Base-by-base conservation (phyloP, 2,797 vertebrate species). In the Acipenser oxyrinchus region DNA sequence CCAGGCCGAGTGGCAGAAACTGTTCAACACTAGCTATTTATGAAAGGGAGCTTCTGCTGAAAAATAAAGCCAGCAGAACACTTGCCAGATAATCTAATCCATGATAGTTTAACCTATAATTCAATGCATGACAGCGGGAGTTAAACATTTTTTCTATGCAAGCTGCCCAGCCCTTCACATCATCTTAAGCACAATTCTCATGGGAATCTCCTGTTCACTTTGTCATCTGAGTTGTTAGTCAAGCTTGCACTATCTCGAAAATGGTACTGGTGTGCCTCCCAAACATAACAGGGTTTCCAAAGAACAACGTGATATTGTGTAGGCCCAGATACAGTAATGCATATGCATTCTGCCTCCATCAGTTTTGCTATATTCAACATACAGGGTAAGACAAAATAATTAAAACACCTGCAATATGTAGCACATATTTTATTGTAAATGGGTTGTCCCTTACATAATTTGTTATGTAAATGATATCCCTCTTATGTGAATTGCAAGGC, bases 71-170 rank as follows among this genome's bases (percentile, higher is more conserved):
- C 68, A 70, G 58, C 64, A 60, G 13, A 18, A n/a, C 67, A 71
- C 71, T 71, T 78, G 79, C 79, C 76, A 76, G 72, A 73, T 70
- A 76, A 37, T 37, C 75, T 79, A 76, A 82, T 81, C 75, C 73
- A 60, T 68, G 68, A 73, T 76, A 73, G 73, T 71, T 70, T 70
- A 58, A 66, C 69, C 49, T 71, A 50, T 68, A 67, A 77, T 69
- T 66, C 51, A 62, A 49, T 9, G 66, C 60, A 70, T 71, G 72
- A 72, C 73, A 72, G 72, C 18, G 51, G 71, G 72, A 63, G 50
- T 73, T 74, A 72, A 70, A 77, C 68, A 23, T 59, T 70, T 70
- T 64, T 65, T 68, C 65, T 50, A 64, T 70, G 64, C 65, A 65
- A 74, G 53, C 53, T 37, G 70, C 52, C 58, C 67, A 64, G 69